Base-by-base conservation (phyloP, 1,140 invertebrate genomes). In the Periplaneta americana region DNA sequence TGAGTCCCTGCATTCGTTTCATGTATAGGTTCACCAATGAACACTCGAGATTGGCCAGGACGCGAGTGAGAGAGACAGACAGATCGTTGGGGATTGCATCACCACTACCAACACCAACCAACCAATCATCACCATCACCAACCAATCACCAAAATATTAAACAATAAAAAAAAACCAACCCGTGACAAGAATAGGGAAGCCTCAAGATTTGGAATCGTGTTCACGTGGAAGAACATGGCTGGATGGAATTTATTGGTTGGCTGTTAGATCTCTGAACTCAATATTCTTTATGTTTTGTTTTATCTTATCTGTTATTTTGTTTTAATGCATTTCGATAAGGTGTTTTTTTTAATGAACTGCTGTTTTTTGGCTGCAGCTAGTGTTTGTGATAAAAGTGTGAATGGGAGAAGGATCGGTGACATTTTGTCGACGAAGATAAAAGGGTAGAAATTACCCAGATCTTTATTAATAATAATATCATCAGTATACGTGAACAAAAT, bases 401-500 rank as follows among this genome's bases (percentile, higher is more conserved):
- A 9, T 66, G 22, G 5, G 48, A 28, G 22, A 5, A 15, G 22
- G 10, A 66, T n/a, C 48, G 22, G 22, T 66, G n/a, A 28, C 22
- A 9, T 66, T 66, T 0, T 66, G 22, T 28, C 28, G 22, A 66
- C 48, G 8, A 66, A 28, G n/a, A 66, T n/a, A n/a, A 39, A 66
- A 28, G 48, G 22, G 11, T 66, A 66, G 1, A 66, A n/a, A 66
- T 66, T n/a, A 66, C n/a, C 48, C 48, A 5, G 48, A 10, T n/a
- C 48, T 66, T 66, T 66, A 28, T 66, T 66, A 66, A 28, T 66
- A 28, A 66, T 66, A 34, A 77, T 77, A 77, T 4, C 33, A 33
- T 77, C 75, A 77, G 75, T 77, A 77, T 77, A 77, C 75, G 75
- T 77, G 75, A 77, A 77, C 75, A 77, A 8, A 22, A 48, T 76